Conservation (phyloP, 2,888 invertebrate species). For the Drosophila buzzatii region DNA sequence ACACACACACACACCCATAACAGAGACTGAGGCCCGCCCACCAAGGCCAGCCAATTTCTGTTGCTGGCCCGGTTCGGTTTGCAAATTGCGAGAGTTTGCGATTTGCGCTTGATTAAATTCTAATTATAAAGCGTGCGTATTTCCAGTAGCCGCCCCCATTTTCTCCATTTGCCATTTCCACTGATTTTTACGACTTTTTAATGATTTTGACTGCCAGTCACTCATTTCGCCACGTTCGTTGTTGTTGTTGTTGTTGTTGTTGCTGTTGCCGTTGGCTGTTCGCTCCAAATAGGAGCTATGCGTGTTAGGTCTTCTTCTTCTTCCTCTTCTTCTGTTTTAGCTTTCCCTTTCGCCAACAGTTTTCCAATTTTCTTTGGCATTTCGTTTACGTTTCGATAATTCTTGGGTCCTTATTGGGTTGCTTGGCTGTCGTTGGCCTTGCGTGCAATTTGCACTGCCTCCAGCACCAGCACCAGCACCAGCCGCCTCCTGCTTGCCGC, state of each 20-base stretch:
- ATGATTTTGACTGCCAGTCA: slow-evolving; percentile 81
- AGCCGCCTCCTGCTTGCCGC: neutral
- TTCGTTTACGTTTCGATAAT: slow-evolving; percentile 70
- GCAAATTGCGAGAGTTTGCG: slow-evolving; percentile 71
- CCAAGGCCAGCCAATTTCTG: slow-evolving; percentile 41
- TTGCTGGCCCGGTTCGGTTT: slow-evolving; percentile 20
- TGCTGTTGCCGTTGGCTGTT: slow-evolving; percentile 8
- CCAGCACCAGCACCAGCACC: neutral
- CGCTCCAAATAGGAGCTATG: slow-evolving; percentile 11
- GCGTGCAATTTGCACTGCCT: slow-evolving; percentile 57
- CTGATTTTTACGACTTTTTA: slow-evolving; percentile 81
- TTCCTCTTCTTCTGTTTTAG: slow-evolving; percentile 6
- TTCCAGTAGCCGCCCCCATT: slow-evolving; percentile 42
- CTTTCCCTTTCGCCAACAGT: slow-evolving; percentile 53
- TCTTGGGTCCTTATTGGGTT: slow-evolving; percentile 47
- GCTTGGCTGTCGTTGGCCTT: slow-evolving; percentile 26
- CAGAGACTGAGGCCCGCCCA: slow-evolving; percentile 1
- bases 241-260: slow-evolving; percentile 2
- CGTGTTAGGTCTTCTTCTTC: slow-evolving; percentile 19
- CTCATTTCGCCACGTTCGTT: slow-evolving; percentile 73
- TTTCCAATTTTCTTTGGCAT: slow-evolving; percentile 77
- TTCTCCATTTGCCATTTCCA: slow-evolving; percentile 59
- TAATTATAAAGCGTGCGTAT: slow-evolving; percentile 80
- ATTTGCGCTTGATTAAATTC: slow-evolving; percentile 82
- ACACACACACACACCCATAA: slow-evolving; percentile 10